Conservation (phyloP, 2,797 vertebrate genomes). For the Acanthis flammea region DNA sequence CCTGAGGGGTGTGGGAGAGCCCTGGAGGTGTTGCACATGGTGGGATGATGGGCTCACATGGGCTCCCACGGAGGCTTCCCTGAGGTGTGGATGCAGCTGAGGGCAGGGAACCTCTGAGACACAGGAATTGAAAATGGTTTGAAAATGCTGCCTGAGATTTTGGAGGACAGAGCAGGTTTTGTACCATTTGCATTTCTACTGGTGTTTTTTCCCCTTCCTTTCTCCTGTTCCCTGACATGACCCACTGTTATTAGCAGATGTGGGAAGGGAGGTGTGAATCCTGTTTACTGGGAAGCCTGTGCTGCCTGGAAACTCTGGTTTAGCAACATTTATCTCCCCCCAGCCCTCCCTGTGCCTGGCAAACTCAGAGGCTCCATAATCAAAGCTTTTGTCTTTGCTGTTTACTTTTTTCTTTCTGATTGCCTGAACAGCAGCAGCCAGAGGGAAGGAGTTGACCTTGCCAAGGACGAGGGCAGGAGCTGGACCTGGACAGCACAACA, state of each 20-base stretch:
- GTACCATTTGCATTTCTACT: not conserved
- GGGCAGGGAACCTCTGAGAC: not conserved
- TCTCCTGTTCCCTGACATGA: not conserved
- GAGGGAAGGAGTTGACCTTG: not conserved
- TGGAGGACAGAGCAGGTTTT: not conserved
- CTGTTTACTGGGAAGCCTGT: not conserved
- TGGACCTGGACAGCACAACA: not conserved
- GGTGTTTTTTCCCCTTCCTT: not conserved
- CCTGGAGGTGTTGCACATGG: fast-evolving
- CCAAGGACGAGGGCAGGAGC: not conserved
- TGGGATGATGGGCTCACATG: not conserved
- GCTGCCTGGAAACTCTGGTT: not conserved
- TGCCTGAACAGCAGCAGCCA: not conserved
- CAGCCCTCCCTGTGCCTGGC: not conserved
- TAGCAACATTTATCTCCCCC: not conserved
- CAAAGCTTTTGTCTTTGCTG: not conserved
- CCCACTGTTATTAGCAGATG: fast-evolving
- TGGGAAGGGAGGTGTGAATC: not conserved
- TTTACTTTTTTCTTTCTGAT: not conserved
- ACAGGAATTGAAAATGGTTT: fast-evolving
- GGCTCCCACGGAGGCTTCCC: not conserved
- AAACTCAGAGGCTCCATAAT: not conserved
- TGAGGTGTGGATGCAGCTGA: fast-evolving
- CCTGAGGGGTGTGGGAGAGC: not conserved
- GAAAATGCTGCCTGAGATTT: fast-evolving